Evolutionary conservation across 2,888 invertebrate species (phyloP).

Genomic region (Tiliacea citrago): DNA sequence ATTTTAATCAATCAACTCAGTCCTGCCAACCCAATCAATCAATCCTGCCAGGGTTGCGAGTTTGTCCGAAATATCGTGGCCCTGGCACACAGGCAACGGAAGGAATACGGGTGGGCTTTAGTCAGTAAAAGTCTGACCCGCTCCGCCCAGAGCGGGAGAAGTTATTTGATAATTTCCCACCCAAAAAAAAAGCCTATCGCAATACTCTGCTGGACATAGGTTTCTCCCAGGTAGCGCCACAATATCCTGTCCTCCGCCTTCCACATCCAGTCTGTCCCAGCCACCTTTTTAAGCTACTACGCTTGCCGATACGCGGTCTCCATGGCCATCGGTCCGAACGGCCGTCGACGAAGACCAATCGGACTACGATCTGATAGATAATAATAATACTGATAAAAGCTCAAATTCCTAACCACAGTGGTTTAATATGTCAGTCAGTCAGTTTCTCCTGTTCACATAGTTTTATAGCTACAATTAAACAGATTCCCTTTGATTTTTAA

Average conservation of each 20-base stretch:
- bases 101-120: too few species aligned
- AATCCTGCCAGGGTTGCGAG: too few species aligned
- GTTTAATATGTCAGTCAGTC: neutral
- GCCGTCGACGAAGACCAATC: neutral
- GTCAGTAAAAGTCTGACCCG: too few species aligned
- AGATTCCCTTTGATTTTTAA: conserved; percentile 9
- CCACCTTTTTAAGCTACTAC: neutral
- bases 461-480: neutral
- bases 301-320: neutral
- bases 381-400: too few species aligned
- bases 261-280: neutral
- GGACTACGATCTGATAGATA: neutral
- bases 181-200: too few species aligned
- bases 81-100: too few species aligned
- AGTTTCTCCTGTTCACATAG: neutral
- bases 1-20: neutral
- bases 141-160: too few species aligned
- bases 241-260: neutral
- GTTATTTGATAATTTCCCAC: too few species aligned
- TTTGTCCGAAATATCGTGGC: too few species aligned
- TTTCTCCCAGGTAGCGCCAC: neutral
- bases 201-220: neutral
- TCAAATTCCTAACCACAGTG: neutral
- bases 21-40: too few species aligned
- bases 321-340: neutral